Evolutionary conservation across 2,113 vertebrate species (phyloP).

Genomic region (Callorhinus ursinus): DNA sequence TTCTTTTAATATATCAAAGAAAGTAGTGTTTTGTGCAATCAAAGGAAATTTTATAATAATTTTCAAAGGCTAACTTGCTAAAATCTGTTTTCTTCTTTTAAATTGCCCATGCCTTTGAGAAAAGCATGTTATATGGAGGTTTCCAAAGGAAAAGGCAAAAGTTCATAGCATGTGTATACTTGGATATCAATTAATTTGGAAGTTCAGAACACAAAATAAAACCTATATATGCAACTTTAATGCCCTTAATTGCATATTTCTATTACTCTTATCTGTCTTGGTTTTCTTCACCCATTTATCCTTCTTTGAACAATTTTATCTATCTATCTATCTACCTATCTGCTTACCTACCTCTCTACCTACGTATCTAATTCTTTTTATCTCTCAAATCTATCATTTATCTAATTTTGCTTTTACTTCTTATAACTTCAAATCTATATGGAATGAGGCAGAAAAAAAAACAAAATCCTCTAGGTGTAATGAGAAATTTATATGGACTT

Average conservation of each 20-base stretch:
- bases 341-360: background rate
- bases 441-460: background rate
- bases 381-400: background rate
- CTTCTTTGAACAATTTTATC: background rate
- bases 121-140: background rate
- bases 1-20: background rate
- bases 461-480: background rate
- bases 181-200: background rate
- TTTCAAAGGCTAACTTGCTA: background rate
- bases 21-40: background rate
- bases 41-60: background rate
- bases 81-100: background rate
- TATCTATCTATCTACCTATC: background rate
- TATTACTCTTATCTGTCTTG: background rate
- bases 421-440: background rate
- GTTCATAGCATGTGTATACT: background rate
- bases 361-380: background rate
- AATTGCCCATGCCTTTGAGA: background rate
- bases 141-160: background rate
- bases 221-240: background rate
- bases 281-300: background rate
- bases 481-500: background rate
- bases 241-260: background rate
- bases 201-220: background rate
- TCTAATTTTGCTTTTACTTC: background rate